Evolutionary conservation across 2,113 vertebrate species (phyloP).

Genomic region (Triplophysa rosa): DNA sequence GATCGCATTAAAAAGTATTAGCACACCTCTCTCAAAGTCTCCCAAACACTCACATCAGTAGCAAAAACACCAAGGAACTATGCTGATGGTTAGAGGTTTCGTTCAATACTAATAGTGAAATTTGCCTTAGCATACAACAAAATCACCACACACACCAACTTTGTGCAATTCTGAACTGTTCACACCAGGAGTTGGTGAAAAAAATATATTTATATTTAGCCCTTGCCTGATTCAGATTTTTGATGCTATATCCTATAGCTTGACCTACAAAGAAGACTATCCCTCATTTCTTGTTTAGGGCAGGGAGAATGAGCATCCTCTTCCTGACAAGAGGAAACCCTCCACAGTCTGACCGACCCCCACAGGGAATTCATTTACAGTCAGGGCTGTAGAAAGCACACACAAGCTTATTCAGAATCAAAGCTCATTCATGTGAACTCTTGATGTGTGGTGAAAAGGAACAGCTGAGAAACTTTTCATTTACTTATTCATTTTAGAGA

Average conservation of each 20-base stretch:
- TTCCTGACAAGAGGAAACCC: constrained; percentile 31
- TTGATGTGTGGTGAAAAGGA: neutral
- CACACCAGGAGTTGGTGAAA: no score
- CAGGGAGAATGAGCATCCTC: constrained; percentile 35
- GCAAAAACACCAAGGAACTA: no score
- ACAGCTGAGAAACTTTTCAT: neutral
- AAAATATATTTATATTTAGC: neutral
- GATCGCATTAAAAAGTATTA: no score
- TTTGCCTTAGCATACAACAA: neutral
- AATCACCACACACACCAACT: neutral
- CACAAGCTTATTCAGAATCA: neutral
- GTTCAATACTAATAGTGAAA: constrained; percentile 3
- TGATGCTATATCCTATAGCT: neutral
- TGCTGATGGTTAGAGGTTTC: neutral
- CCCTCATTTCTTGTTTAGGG: constrained; percentile 21
- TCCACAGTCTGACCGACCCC: constrained; percentile 10
- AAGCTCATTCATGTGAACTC: constrained; percentile 14
- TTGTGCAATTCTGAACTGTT: no score
- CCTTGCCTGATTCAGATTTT: neutral
- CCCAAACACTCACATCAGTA: no score
- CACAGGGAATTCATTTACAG: constrained; percentile 16
- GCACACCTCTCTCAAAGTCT: no score
- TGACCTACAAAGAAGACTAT: constrained; percentile 8
- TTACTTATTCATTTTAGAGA: neutral
- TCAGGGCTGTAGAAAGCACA: constrained; percentile 1